phyloP scores from a whole-genome alignment of 2,113 vertebrate species.

The Uropsilus gracilis region DNA sequence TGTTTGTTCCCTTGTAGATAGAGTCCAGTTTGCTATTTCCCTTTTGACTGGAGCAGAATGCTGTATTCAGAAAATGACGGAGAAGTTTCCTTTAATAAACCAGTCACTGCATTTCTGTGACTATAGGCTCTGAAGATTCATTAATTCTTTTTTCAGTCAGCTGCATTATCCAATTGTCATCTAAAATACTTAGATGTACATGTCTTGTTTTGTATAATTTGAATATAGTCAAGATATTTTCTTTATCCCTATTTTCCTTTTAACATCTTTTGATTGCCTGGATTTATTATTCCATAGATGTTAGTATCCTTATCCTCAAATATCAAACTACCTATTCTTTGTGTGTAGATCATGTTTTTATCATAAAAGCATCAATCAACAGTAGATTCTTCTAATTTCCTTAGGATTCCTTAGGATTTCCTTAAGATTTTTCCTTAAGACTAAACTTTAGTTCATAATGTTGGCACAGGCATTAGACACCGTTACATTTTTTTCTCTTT shows the following conservation, averaged over 20 bases:
- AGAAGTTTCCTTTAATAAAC: not conserved
- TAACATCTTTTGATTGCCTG: not conserved
- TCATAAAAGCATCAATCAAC: not conserved
- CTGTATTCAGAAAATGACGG: not conserved
- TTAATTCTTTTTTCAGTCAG: not conserved
- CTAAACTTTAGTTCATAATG: not conserved
- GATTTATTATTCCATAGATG: not conserved
- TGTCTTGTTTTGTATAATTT: not conserved
- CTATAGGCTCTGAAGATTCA: not conserved
- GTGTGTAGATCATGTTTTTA: constrained; percentile 6
- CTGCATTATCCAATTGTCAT: not conserved
- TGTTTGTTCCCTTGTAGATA: not conserved
- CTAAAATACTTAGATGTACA: not conserved
- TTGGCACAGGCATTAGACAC: not conserved
- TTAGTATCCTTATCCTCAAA: not conserved
- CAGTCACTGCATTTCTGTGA: not conserved
- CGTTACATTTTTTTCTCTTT: not conserved
- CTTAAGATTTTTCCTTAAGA: not conserved
- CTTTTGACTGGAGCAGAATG: not conserved
- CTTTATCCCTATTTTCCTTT: not conserved
- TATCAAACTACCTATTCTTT: not conserved
- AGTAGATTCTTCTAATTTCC: not conserved
- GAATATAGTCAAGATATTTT: not conserved
- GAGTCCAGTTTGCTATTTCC: not conserved
- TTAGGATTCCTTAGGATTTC: not conserved